Base-by-base conservation (phyloP, 2,113 vertebrate genomes). In the Haemorhous mexicanus region DNA sequence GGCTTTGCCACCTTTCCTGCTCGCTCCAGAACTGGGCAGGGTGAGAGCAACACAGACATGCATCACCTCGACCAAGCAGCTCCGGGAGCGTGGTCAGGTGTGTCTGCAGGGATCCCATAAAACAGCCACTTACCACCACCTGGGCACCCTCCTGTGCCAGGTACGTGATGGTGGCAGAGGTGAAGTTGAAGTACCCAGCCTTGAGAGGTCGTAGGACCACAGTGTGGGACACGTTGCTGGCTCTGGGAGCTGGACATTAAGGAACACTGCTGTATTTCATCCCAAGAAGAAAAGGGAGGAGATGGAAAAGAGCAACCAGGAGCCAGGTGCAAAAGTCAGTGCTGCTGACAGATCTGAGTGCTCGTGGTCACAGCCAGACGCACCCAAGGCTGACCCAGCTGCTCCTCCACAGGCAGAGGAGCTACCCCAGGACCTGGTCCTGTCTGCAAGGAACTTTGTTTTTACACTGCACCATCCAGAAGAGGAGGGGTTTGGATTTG, bases 121-220 rank as follows among this genome's bases (percentile, higher is more conserved):
- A 55, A 2, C 5, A 7, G 15, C 12, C 33, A 97, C 98, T 98
- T 93, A 99, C 99, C 99, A 99, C 98, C 2, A 99, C 99, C 43
- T 98, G 98, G 1, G 99, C 98, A 1, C 98, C 99, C 80, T 99
- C 99, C 97, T 99, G 99, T 1, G 98, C 98, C 96, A 99, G 95
- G 94, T 99, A 99, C 1, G 99, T 99, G 92, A 99, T 98, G 0
- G 99, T 98, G 1, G 99, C 99, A 0, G 99, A 99, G 50, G 99
- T 99, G 96, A 99, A 99, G 97, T 99, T 99, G 86, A 99, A 99
- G 95, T 99, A 99, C 0, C 99, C 99, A 2, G 99, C 99, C 92
- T 99, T 99, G 66, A 99, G 98, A n/a, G 99, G 99, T 28, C 99
- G 22, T 3, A 81, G 52, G 47, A 81, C 63, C 78, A 58, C 52